Evolutionary conservation across 2,113 vertebrate genomes (phyloP).

Genomic region (Gopherus flavomarginatus): DNA sequence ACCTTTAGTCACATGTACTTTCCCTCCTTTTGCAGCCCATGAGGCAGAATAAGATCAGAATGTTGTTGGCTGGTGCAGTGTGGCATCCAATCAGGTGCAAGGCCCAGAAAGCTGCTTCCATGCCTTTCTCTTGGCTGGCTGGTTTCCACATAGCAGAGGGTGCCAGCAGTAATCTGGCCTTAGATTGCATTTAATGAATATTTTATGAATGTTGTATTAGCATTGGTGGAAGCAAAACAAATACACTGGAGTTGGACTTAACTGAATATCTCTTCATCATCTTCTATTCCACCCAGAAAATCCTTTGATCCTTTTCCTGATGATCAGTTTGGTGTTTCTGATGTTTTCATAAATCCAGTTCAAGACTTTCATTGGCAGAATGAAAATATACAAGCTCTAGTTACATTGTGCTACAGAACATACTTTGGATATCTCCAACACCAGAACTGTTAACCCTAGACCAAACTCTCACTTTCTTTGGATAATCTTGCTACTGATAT

Average conservation of each 20-base stretch:
- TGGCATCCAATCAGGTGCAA: not conserved
- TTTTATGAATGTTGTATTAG: not conserved
- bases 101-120: not conserved
- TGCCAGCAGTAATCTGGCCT: not conserved
- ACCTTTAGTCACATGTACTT: not conserved
- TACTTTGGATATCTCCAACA: not conserved
- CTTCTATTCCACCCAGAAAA: not conserved
- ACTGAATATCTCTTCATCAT: not conserved
- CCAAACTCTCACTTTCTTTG: not conserved
- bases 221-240: not conserved
- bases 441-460: not conserved
- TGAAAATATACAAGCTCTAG: not conserved
- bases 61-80: not conserved
- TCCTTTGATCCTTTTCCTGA: not conserved
- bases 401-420: not conserved
- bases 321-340: not conserved
- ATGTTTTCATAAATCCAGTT: not conserved
- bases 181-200: not conserved
- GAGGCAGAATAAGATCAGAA: not conserved
- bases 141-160: not conserved
- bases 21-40: not conserved
- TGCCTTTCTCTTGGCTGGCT: accelerated
- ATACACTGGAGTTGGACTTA: not conserved
- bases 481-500: not conserved
- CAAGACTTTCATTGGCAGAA: not conserved